Evolutionary conservation across 2,797 vertebrate species (phyloP), one percentile per base, ranked within the genome.

Genomic region (Hemibagrus guttatus): DNA sequence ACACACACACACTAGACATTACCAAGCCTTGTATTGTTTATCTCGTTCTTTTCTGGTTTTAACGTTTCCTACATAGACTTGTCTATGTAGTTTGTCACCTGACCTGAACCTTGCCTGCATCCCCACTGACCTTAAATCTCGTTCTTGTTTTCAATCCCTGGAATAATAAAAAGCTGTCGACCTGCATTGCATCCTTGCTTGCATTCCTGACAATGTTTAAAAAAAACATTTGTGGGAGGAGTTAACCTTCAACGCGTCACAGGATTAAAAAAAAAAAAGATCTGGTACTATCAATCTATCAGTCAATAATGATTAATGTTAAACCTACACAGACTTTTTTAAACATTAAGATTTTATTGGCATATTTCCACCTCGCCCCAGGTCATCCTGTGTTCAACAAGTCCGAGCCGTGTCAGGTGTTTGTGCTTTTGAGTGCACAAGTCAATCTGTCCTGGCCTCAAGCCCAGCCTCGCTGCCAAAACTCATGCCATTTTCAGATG

Each of bases 401-500:
- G 68, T 63, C 54, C 21, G 42, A 84, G 46, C 68, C n/a, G n/a
- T 86, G 84, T 86, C 81, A 84, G 54, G 54, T 82, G 75, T 69
- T 84, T 86, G 81, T 84, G 80, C 46, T 78, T 28, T 42, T 6
- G 74, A 61, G 21, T 28, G n/a, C n/a, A 35, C 2, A 42, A 75
- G 42, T 68, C 21, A 26, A 76, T 31, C 52, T 49, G 59, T 85
- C 58, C 56, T 86, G 66, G 49, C 66, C 80, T 87, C 28, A 35
- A 54, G 74, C 87, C 61, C 59, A 58, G 61, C 31, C 75, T 79
- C 46, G 56, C 71, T 61, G 76, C 61, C 81, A 31, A 66, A 81
- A 7, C 83, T 84, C 81, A 82, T 84, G 71, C 59, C 58, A 78
- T 85, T 87, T 88, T 87, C 82, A 87, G 82, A 28, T 85, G 64